Conservation (phyloP, 37 sponge, comb jelly and placozoan genomes). For the Crambe crambe region DNA sequence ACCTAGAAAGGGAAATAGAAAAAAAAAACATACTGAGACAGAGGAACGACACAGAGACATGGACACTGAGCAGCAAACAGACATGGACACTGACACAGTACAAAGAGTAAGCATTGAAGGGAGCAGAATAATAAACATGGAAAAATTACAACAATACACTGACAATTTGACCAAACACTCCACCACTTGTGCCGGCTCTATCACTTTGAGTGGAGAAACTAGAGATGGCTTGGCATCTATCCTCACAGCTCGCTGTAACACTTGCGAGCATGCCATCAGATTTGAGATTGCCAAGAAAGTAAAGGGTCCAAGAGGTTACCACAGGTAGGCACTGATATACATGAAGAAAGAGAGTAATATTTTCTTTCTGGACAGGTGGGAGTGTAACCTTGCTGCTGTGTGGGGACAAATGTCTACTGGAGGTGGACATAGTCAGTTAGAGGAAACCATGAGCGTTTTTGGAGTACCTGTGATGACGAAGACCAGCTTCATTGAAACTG, state of each 20-base stretch:
- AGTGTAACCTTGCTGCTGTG: slow-evolving; percentile 41
- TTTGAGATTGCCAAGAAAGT: slow-evolving; percentile 34
- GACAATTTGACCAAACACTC: slow-evolving; percentile 9
- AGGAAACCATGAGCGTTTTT: no score
- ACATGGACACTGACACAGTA: neutral
- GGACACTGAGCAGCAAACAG: neutral
- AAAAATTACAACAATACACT: slow-evolving; percentile 19
- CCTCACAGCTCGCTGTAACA: neutral
- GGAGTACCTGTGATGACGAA: no score
- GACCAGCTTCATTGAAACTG: no score
- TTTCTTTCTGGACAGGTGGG: slow-evolving; percentile 8
- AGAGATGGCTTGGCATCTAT: slow-evolving; percentile 45
- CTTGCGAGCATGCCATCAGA: slow-evolving; percentile 12
- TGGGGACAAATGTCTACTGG: slow-evolving; percentile 60
- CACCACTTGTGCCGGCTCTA: slow-evolving; percentile 2
- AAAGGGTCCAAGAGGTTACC: slow-evolving; percentile 11
- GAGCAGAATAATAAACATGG: slow-evolving; percentile 21
- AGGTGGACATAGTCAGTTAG: slow-evolving; percentile 31
- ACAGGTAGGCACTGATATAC: neutral
- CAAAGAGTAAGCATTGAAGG: neutral
- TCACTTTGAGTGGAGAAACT: slow-evolving; percentile 21
- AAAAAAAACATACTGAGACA: neutral
- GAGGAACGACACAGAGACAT: neutral
- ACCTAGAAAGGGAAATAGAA: neutral
- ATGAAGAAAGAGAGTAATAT: neutral